Percentiles rank a stretch among this genome's conserved stretches.
Evolutionary conservation across 2,113 vertebrate genomes (phyloP).

Genomic region (Lichenostomus cassidix): DNA sequence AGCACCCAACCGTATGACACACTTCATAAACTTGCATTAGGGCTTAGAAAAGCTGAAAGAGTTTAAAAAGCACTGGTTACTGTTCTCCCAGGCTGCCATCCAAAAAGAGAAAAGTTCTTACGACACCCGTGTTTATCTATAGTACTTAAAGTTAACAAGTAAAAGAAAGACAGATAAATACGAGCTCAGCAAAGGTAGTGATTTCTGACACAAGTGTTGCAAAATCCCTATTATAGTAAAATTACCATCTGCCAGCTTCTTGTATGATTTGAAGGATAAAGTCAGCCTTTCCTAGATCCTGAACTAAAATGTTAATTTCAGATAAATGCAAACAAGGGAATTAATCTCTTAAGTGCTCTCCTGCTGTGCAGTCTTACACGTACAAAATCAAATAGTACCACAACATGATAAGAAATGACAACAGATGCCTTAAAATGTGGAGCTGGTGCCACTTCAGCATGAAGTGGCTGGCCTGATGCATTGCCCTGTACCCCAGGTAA

Average conservation of each 20-base stretch:
- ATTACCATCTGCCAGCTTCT: background rate
- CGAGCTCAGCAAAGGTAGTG: background rate
- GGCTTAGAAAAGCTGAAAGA: background rate
- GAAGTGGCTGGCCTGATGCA: background rate
- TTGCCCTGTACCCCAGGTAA: background rate
- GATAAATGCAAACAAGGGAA: background rate
- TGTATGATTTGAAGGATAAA: background rate
- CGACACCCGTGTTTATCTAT: background rate
- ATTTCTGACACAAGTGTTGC: background rate
- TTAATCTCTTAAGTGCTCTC: background rate
- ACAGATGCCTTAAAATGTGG: background rate
- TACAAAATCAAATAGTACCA: background rate
- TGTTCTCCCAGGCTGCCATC: background rate
- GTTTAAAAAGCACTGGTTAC: background rate
- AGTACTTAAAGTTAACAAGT: background rate
- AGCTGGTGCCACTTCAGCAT: background rate
- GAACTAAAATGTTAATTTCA: background rate
- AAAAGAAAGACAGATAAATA: background rate
- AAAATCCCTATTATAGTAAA: background rate
- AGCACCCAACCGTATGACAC: rapidly evolving
- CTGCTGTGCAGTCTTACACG: background rate
- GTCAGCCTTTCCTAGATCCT: background rate
- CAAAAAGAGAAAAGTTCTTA: background rate
- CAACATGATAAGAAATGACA: background rate
- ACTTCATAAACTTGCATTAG: background rate